Conservation (phyloP, 2,113 vertebrate genomes). For the Ancistrus triradiatus region DNA sequence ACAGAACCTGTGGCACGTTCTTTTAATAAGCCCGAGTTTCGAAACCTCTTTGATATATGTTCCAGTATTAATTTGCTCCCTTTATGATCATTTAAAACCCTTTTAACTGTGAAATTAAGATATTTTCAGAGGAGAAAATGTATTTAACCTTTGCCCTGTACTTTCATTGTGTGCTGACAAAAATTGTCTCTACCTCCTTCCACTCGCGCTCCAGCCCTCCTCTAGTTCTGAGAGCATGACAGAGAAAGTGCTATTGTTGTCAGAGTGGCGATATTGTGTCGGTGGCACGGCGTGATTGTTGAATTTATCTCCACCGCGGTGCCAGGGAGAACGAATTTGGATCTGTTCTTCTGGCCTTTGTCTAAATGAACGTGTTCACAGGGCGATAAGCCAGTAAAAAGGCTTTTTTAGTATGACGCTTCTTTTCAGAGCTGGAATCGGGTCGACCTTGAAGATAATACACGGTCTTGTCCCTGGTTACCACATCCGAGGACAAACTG, state of each 20-base stretch:
- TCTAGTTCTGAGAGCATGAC: constrained; percentile 21
- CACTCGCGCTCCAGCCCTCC: constrained; percentile 17
- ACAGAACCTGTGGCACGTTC: no score
- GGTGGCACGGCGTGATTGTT: constrained; percentile 10
- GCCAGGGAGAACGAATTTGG: constrained; percentile 22
- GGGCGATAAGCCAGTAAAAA: constrained; percentile 45
- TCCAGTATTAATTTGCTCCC: neutral
- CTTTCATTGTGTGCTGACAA: constrained; percentile 25
- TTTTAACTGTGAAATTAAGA: constrained; percentile 27
- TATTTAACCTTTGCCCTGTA: constrained; percentile 33
- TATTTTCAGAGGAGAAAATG: constrained; percentile 19
- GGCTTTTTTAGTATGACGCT: constrained; percentile 33
- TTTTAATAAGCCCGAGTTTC: neutral
- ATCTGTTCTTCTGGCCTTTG: constrained; percentile 40
- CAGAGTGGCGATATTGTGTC: constrained; percentile 11
- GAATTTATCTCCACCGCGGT: constrained; percentile 40
- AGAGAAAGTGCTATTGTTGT: constrained; percentile 33
- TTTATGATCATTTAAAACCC: neutral
- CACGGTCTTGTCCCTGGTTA: constrained; percentile 42
- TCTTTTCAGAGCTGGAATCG: constrained; percentile 39
- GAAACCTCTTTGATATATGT: neutral
- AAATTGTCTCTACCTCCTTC: neutral
- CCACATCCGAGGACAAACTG: constrained; percentile 40
- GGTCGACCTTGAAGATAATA: constrained; percentile 55
- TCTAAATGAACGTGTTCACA: constrained; percentile 46